Base-by-base conservation (phyloP, 92 coral and sea anemone species). In the Ricordea florida region DNA sequence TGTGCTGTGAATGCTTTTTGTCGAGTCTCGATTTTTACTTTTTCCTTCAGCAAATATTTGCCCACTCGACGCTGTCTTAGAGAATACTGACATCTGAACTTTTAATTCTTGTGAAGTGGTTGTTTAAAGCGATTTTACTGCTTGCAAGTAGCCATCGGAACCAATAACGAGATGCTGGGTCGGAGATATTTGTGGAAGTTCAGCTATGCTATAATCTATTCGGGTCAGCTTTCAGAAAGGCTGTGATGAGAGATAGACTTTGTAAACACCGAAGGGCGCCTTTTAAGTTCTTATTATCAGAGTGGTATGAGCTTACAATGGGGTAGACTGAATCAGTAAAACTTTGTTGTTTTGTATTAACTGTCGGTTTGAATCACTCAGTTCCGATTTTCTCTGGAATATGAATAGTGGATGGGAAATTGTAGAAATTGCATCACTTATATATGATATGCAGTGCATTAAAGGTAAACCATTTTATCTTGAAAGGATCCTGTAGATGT, bases 1-100 rank as follows among this genome's bases (percentile, higher is more conserved):
- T 60, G 77, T 36, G 40, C 31, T 55, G 21, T 42, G 27, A 51
- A 63, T 29, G 36, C 51, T 15, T 53, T 37, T 38, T 70, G 20
- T 14, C 34, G 36, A 15, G 50, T 17, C 21, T 50, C 51, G 28
- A 58, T 13, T 30, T 21, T 25, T 69, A n/a, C 63, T 25, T 21
- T 70, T 65, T 23, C 66, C 6, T 5, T 43, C 18, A 36, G 51
- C 31, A 70, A 70, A 70, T 70, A 70, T 70, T 70, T 70, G 66
- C 51, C 43, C 38, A 14, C n/a, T n/a, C n/a, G n/a, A n/a, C n/a
- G n/a, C n/a, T n/a, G n/a, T 37, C 32, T 7, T 27, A 26, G 30
- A 27, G 65, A 53, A 62, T 55, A 52, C 56, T 55, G 77, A 70
- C 77, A 70, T 57, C 27, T 70, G 35, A 40, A 56, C 65, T 41